Base-by-base conservation (phyloP, 1,140 invertebrate genomes). In the Himalopsyche phryganea region DNA sequence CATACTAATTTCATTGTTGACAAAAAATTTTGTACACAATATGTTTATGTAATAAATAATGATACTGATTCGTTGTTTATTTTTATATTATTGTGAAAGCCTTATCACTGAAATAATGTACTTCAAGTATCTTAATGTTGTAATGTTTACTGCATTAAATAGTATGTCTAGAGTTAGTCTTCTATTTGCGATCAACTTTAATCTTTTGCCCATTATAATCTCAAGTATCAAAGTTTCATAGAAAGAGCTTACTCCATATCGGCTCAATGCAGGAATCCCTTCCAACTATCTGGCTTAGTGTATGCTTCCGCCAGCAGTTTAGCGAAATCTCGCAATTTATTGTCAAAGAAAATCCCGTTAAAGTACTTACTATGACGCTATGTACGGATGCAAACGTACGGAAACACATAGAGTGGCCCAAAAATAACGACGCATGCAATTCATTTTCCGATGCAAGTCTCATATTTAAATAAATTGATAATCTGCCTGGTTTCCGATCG, bases 191-290 rank as follows among this genome's bases (percentile, higher is more conserved):
- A 50, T 58, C 55, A 58, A 58, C 55, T 58, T 58, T 58, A 58
- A 58, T 58, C 55, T 56, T 58, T 48, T 20, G 13, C n/a, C 54
- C 60, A 53, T 61, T 61, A 61, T 61, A 57, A 61, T 52, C 49
- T 53, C 36, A 48, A 57, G 50, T 41, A 51, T 54, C 49, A 56
- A 61, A 61, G 60, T 61, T 60, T 61, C 41, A 51, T 61, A 56
- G 53, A 19, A 28, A 4, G 55, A 42, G 55, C 47, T 50, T 50
- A 6, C n/a, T 10, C 41, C 47, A 23, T 61, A 61, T 61, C 60
- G 59, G 60, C 42, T 32, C 18, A 19, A 38, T 45, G 54, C 60
- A 57, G 60, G 36, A 41, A 47, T 42, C 48, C 36, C 50, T 45
- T 33, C 42, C 51, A 48, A 58, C 55, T 58, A 58, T 51, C 58